Conservation (phyloP, 2,888 invertebrate species). For the Pteria penguin region DNA sequence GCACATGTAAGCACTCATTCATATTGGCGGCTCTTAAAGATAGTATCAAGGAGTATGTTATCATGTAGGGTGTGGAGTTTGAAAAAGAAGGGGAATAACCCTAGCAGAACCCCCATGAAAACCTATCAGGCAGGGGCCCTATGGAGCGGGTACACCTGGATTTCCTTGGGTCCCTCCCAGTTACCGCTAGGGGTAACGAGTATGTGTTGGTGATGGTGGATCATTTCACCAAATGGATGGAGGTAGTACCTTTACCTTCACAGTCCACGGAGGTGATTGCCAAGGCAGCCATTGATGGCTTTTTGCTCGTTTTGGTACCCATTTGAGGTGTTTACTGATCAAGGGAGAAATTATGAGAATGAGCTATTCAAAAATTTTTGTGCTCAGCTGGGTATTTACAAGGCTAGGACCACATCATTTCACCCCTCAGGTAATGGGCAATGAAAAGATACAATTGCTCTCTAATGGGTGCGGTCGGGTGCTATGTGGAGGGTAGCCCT, state of each 20-base stretch:
- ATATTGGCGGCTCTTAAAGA: neutral
- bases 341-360: neutral
- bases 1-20: neutral
- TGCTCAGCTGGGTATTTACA: neutral
- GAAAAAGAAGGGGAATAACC: no score
- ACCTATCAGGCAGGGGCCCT: no score
- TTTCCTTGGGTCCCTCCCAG: no score
- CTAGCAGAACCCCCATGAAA: no score
- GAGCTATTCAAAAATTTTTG: neutral
- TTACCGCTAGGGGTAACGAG: no score
- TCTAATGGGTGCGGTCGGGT: neutral
- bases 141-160: no score
- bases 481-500: neutral
- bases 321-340: slow-evolving; percentile 6
- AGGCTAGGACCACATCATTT: neutral
- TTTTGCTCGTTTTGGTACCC: neutral
- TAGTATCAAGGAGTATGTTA: neutral
- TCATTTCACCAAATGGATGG: neutral
- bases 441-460: neutral
- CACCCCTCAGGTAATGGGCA: neutral
- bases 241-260: neutral
- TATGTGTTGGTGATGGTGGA: slow-evolving; percentile 1
- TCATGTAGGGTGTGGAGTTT: no score
- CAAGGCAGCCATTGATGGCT: neutral
- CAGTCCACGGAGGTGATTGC: slow-evolving; percentile 1